Base-by-base conservation (phyloP, 2,888 invertebrate species). In the Tigriopus californicus region DNA sequence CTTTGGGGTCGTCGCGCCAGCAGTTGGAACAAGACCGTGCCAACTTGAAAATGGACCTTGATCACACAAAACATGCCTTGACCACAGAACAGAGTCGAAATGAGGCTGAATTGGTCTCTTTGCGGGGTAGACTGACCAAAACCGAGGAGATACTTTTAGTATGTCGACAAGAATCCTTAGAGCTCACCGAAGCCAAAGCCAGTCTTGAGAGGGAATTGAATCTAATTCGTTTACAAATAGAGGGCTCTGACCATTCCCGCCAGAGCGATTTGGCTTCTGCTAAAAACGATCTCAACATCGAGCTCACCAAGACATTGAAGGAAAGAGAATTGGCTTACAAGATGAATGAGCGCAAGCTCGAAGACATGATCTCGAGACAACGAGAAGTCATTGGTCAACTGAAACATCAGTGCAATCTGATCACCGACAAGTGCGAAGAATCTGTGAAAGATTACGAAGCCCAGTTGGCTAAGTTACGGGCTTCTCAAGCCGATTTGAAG, bases 151-250 rank as follows among this genome's bases (percentile, higher is more conserved):
- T 54, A 6, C 22, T 54, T 33, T 18, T 15, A n/a, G 12, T 20
- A n/a, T 40, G 40, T 11, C n/a, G 54, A 33, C 15, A n/a, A n/a
- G 40, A 54, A 18, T n/a, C 18, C n/a, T 41, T 33, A 8, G n/a
- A 22, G 40, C n/a, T 41, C n/a, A 22, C 15, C 18, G 54, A 54
- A 25, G 22, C n/a, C 41, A 54, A 54, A 41, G 33, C 54, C 8
- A n/a, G n/a, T 6, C 54, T 54, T 1, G 54, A 54, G 15, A 33
- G 54, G 41, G 54, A 54, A 41, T 13, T 40, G 3, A 54, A 54
- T 15, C 18, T 54, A 11, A 20, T 54, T 8, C 33, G 33, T 5
- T 33, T 33, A 33, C 33, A 33, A 33, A 33, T 33, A 5, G 33
- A 33, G 8, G 33, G 33, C 33, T 33, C 33, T 8, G 33, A 33